Conservation (phyloP, 2,797 vertebrate genomes). For the Sparidentex hasta region DNA sequence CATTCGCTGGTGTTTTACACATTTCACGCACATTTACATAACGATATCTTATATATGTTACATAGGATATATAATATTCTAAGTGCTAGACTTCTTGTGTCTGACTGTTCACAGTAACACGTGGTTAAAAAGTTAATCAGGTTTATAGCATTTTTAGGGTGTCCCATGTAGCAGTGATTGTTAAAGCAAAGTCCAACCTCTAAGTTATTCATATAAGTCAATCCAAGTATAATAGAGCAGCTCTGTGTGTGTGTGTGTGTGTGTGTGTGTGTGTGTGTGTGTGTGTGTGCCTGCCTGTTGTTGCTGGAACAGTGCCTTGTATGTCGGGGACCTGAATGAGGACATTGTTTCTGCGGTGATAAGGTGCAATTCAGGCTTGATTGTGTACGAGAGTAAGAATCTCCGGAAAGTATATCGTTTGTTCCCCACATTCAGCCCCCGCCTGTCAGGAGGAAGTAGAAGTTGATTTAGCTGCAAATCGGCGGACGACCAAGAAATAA, state of each 20-base stretch:
- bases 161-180: background rate
- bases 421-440: slow-evolving; percentile 55
- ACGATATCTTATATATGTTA: too few relatives aligned
- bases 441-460: slow-evolving; percentile 51
- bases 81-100: background rate
- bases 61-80: too few relatives aligned
- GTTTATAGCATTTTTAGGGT: background rate
- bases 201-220: background rate
- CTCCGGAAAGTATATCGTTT: slow-evolving; percentile 51
- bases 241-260: slow-evolving; percentile 2
- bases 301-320: slow-evolving; percentile 57
- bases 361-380: slow-evolving; percentile 65
- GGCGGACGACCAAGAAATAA: slow-evolving; percentile 17
- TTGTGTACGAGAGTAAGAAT: slow-evolving; percentile 59
- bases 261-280: background rate
- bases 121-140: background rate
- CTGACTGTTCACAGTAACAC: background rate
- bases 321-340: slow-evolving; percentile 56
- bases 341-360: slow-evolving; percentile 74
- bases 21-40: background rate
- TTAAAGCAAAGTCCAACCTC: background rate
- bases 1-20: background rate
- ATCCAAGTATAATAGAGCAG: background rate
- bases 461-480: slow-evolving; percentile 53
- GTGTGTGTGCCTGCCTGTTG: slow-evolving; percentile 24